A percentile compares a stretch with the other conserved stretches of the same genome.
phyloP scores from a whole-genome alignment of 2,113 vertebrate species.

The Chamaetylas fuelleborni region DNA sequence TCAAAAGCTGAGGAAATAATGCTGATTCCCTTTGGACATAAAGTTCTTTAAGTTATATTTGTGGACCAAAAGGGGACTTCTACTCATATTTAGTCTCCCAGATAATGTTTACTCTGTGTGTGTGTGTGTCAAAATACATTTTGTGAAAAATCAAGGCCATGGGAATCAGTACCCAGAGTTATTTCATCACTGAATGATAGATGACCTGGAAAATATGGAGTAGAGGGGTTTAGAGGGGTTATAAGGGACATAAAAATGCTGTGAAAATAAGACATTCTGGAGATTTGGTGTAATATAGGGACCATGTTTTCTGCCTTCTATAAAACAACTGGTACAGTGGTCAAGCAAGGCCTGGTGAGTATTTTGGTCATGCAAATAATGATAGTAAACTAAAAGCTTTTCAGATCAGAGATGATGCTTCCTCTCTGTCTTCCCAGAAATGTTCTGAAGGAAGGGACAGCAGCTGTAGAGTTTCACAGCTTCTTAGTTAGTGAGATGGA shows the following conservation, averaged over 20 bases:
- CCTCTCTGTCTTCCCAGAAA: not conserved
- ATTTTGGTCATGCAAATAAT: not conserved
- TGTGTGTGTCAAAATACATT: not conserved
- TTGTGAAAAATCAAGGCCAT: not conserved
- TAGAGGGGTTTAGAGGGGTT: not conserved
- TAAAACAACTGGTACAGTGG: not conserved
- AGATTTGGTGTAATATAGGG: not conserved
- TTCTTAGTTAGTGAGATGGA: not conserved
- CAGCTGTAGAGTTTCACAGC: not conserved
- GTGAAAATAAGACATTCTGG: not conserved
- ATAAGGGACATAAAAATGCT: not conserved
- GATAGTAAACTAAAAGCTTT: not conserved
- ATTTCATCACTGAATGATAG: not conserved
- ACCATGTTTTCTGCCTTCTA: not conserved
- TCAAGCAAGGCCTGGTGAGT: not conserved
- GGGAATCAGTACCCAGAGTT: not conserved
- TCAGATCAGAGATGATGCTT: not conserved
- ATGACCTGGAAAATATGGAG: not conserved
- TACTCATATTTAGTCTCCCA: not conserved
- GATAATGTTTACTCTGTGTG: not conserved
- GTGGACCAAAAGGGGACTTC: not conserved
- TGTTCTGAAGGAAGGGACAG: rapidly evolving
- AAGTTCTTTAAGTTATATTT: not conserved
- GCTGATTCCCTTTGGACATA: not conserved
- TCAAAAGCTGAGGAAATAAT: not conserved